Evolutionary conservation across 1,140 invertebrate species (phyloP), one percentile per base, ranked within the genome.

Genomic region (Nasonia vitripennis): DNA sequence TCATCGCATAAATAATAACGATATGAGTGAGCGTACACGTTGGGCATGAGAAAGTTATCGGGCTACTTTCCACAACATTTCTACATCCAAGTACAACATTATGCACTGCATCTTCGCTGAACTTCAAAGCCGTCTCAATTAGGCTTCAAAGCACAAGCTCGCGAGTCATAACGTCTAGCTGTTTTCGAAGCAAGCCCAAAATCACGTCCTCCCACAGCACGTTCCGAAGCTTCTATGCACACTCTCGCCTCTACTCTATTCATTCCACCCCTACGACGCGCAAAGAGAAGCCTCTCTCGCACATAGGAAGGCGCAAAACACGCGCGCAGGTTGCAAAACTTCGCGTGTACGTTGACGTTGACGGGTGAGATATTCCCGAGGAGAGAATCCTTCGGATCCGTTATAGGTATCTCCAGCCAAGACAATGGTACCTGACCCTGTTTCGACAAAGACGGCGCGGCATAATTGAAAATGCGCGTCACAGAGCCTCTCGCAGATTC

Each of bases 391-490:
- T 62, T 23, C 14, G 41, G 31, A 31, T 51, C 82, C 82, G 82
- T 83, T 83, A 71, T 34, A 78, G 37, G 41, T 23, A 83, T 83
- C 74, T 34, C 81, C 75, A 48, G 74, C 27, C 78, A 87, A 88
- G 83, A 88, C 88, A 89, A 89, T 88, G 87, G 81, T 86, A 86
- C 80, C 84, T 89, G 86, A 87, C 88, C 87, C 87, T 88, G 81
- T 88, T 88, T 88, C 86, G 68, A 78, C 85, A 62, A 23, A 20
- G 20, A 62, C 17, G 73, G 41, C 85, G 85, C 86, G 68, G 81
- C 74, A 81, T 88, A 87, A 89, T 89, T 88, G 89, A 88, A 87
- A 88, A 89, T 88, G 86, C 89, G 41, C 84, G 86, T 88, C 88
- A 89, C 88, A 89, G 71, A 79, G 51, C 27, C 62, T 71, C 17